phyloP scores from a whole-genome alignment of 1,140 invertebrate species.

The Eumeta japonica region DNA sequence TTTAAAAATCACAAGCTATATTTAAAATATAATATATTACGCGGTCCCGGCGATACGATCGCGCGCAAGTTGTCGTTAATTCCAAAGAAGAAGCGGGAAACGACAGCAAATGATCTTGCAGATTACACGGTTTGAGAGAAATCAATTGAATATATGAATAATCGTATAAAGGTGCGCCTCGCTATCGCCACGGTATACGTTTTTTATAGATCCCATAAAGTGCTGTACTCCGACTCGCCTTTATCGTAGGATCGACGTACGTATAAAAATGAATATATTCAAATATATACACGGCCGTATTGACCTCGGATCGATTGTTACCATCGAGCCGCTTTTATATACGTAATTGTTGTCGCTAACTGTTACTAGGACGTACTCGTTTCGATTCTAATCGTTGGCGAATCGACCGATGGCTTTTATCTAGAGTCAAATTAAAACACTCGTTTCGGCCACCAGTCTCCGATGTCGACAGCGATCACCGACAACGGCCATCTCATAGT shows the following conservation, averaged over 20 bases:
- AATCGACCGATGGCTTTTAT: too few relatives aligned
- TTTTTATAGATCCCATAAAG: constrained; percentile 20
- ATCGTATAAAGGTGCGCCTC: constrained; percentile 26
- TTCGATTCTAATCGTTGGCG: too few relatives aligned
- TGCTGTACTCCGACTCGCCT: constrained; percentile 15
- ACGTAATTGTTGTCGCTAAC: too few relatives aligned
- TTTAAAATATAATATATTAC: constrained; percentile 32
- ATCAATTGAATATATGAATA: constrained; percentile 37
- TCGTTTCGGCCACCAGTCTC: too few relatives aligned
- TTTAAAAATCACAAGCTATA: too few relatives aligned
- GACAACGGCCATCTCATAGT: too few relatives aligned
- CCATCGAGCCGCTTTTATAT: too few relatives aligned
- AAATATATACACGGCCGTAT: too few relatives aligned
- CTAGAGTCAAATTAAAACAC: too few relatives aligned
- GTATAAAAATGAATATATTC: constrained; percentile 29
- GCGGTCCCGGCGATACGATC: constrained; percentile 19
- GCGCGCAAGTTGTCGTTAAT: constrained; percentile 20
- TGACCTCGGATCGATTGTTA: constrained; percentile 24
- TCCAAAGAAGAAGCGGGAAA: constrained; percentile 1
- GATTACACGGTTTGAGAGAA: constrained; percentile 24
- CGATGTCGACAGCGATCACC: too few relatives aligned
- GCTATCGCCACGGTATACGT: constrained; percentile 22
- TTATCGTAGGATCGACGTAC: constrained; percentile 7
- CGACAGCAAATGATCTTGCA: constrained; percentile 15
- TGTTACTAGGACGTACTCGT: too few relatives aligned